Evolutionary conservation across 2,113 vertebrate species (phyloP).

Genomic region (Hiodon alosoides): DNA sequence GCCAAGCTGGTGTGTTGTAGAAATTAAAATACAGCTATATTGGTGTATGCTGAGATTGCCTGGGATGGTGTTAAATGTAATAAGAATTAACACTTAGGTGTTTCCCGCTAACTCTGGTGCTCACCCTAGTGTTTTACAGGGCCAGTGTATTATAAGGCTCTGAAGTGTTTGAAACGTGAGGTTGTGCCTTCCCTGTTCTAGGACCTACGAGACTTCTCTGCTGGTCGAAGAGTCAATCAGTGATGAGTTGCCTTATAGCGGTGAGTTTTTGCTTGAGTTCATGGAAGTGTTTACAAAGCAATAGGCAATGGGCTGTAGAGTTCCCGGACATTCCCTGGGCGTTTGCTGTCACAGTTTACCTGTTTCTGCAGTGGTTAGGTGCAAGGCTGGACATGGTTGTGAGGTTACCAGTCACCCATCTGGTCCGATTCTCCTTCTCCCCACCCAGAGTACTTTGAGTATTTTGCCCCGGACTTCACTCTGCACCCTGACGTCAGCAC

Average conservation of each 20-base stretch:
- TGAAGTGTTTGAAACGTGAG: background rate
- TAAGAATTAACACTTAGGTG: no score
- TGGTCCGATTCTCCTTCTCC: background rate
- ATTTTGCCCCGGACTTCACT: conserved; percentile 97
- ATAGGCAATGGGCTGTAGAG: no score
- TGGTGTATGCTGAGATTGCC: background rate
- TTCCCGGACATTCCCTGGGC: background rate
- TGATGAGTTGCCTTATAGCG: conserved; percentile 92
- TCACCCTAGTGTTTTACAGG: background rate
- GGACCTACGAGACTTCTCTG: conserved; percentile 93
- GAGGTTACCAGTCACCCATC: background rate
- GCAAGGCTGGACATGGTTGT: background rate
- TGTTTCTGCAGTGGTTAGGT: background rate
- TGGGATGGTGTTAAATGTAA: no score
- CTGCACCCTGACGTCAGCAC: conserved; percentile 97
- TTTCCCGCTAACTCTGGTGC: no score
- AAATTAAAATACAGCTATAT: no score
- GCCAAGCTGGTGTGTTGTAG: no score
- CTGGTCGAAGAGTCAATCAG: conserved; percentile 93
- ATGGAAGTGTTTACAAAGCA: background rate
- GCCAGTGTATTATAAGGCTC: background rate
- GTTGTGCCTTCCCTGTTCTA: conserved; percentile 43
- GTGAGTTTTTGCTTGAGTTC: conserved; percentile 56
- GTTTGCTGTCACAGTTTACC: background rate
- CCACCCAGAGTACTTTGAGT: conserved; percentile 89